phyloP scores from a whole-genome alignment of 1,140 invertebrate genomes.

The Cyrtorhinus lividipennis region DNA sequence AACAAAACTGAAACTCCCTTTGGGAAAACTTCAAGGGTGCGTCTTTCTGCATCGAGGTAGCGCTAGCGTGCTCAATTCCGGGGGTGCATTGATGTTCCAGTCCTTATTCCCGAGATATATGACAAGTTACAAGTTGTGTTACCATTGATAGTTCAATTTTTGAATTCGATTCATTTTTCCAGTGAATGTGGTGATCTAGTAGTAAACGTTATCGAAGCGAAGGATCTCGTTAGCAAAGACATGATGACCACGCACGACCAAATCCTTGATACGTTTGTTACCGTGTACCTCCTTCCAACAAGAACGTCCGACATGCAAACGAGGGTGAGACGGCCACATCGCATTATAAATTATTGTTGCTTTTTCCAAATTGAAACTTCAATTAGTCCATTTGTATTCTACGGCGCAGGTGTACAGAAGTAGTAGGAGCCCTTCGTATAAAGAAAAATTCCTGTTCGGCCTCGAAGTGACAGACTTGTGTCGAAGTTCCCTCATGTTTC shows the following conservation, averaged over 20 bases:
- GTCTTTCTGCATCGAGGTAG: too few relatives aligned
- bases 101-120: too few relatives aligned
- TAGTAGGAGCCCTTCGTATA: slow-evolving; percentile 50
- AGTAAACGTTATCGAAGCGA: slow-evolving; percentile 60
- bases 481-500: slow-evolving; percentile 39
- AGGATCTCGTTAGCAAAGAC: slow-evolving; percentile 47
- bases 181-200: slow-evolving; percentile 55
- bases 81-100: too few relatives aligned
- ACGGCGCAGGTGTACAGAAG: slow-evolving; percentile 44
- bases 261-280: slow-evolving; percentile 56
- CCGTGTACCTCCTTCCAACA: slow-evolving; percentile 57
- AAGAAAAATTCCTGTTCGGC: slow-evolving; percentile 57
- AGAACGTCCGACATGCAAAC: slow-evolving; percentile 56
- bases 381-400: too few relatives aligned
- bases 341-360: neutral
- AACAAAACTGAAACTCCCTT: too few relatives aligned
- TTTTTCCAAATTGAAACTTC: neutral
- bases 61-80: too few relatives aligned
- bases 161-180: too few relatives aligned
- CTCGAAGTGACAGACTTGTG: slow-evolving; percentile 40
- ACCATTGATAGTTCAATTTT: too few relatives aligned
- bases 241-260: slow-evolving; percentile 32
- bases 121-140: too few relatives aligned
- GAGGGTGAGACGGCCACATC: slow-evolving; percentile 37
- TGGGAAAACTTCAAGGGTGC: too few relatives aligned